Base-by-base conservation (phyloP, 1,140 invertebrate genomes). In the Drosophila ironensis region DNA sequence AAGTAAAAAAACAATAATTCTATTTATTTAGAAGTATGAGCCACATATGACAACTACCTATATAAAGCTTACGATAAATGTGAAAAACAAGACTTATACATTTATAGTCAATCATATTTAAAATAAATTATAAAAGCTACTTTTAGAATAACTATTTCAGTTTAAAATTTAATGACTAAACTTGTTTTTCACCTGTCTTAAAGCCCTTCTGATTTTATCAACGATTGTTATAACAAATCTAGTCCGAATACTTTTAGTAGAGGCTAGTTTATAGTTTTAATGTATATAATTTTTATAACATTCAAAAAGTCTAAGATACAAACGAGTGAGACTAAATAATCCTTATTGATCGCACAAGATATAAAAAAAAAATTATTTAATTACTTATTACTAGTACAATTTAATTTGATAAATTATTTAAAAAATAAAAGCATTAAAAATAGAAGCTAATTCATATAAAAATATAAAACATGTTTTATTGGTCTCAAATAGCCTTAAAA, bases 71-170 rank as follows among this genome's bases (percentile, higher is more conserved):
- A 81, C 66, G 48, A 61, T 71, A 81, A 71, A 75, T 82, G 76
- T 81, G 76, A 81, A 84, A 75, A 71, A 73, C 64, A 84, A 82
- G 78, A 82, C 78, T 82, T 77, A 76, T 82, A 82, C 54, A 70
- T 61, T 69, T 69, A 77, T 64, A 73, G 53, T 72, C 61, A 72
- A 73, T 74, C 71, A 57, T 60, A 73, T 66, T 54, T 24, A 74
- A 71, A 37, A 66, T 69, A 64, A 14, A 48, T 51, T 50, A 40
- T 5, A 37, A 19, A 16, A 72, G 12, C 4, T 27, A 40, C 14
- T 44, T 5, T 37, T 28, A 28, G 3, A 33, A 30, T 11, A 14
- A 25, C n/a, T n/a, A n/a, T n/a, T n/a, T 48, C 14, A 19, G 16
- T 56, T 38, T 42, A 4, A 14, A 37, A 22, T 45, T 35, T 4